These are phyloP conservation scores for Scleropages formosus DNA, from an alignment of 2,797 vertebrate species.

Conservation along the genomic window DNA sequence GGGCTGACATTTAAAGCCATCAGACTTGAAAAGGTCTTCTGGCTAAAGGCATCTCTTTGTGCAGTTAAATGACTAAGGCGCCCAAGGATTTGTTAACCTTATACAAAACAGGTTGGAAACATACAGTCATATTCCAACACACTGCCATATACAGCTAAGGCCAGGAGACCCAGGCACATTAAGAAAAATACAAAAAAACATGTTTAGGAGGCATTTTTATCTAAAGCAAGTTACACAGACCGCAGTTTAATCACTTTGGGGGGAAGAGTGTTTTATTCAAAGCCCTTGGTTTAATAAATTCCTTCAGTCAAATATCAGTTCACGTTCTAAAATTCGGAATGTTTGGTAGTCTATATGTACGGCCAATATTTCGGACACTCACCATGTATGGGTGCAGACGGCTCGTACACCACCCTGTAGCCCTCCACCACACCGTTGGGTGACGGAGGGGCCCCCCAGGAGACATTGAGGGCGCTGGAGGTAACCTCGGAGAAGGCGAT, in stretches of 20 bases:
- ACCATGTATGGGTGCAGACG: slow-evolving; percentile 86
- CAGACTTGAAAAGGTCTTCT: slow-evolving; percentile 25
- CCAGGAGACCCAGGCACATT: too few species aligned
- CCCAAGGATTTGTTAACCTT: background rate
- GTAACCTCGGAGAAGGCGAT: slow-evolving; percentile 90
- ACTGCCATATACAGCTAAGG: too few species aligned
- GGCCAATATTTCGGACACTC: background rate
- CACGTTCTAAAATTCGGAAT: background rate
- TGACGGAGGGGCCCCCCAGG: slow-evolving; percentile 84
- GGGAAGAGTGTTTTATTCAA: background rate
- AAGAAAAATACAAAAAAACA: background rate
- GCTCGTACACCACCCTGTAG: slow-evolving; percentile 89
- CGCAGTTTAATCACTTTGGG: slow-evolving; percentile 10
- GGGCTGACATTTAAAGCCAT: slow-evolving; percentile 24
- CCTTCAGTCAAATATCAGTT: background rate
- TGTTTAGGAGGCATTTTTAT: slow-evolving; percentile 12
- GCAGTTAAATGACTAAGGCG: background rate
- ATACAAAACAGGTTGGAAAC: background rate
- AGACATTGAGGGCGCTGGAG: slow-evolving; percentile 84
- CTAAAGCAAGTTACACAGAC: background rate
- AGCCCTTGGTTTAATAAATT: background rate
- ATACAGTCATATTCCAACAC: too few species aligned
- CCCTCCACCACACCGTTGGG: slow-evolving; percentile 91
- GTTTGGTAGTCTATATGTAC: background rate
- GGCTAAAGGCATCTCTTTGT: slow-evolving; percentile 18